Percentiles rank a stretch among this genome's conserved stretches.
These are phyloP conservation scores for Vimba vimba DNA, from an alignment of 2,113 vertebrate genomes.

Conservation along the genomic window DNA sequence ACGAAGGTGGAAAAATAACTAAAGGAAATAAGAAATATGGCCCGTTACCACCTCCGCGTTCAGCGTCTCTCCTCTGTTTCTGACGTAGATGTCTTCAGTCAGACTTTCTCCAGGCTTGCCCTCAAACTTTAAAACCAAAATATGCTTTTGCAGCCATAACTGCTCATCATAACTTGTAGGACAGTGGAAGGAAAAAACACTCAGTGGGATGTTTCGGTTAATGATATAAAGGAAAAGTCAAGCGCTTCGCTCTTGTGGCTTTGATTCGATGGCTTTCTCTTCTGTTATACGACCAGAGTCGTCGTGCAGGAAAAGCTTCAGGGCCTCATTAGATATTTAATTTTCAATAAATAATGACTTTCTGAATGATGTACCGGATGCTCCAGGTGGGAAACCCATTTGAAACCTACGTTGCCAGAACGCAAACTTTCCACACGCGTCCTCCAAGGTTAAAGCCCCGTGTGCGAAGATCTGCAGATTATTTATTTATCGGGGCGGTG, in stretches of 20 bases:
- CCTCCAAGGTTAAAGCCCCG: constrained; percentile 58
- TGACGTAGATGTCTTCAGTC: background rate
- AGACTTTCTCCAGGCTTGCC: background rate
- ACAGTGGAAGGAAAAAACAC: constrained; percentile 1
- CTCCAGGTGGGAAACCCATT: constrained; percentile 68
- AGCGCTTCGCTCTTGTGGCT: background rate
- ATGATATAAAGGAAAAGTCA: constrained; percentile 34
- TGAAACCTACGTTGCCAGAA: constrained; percentile 59
- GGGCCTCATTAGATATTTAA: constrained; percentile 68
- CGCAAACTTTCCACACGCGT: constrained; percentile 63
- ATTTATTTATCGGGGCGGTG: constrained; percentile 61
- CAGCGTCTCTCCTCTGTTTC: background rate
- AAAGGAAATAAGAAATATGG: background rate
- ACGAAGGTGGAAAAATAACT: constrained; percentile 18
- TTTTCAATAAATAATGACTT: constrained; percentile 68
- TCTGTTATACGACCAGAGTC: constrained; percentile 57
- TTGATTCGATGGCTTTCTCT: constrained; percentile 54
- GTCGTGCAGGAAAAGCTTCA: constrained; percentile 58
- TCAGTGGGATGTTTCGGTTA: constrained; percentile 46
- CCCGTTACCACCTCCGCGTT: background rate
- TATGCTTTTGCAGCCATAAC: background rate
- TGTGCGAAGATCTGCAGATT: constrained; percentile 56
- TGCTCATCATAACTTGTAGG: constrained; percentile 2
- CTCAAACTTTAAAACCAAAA: constrained; percentile 13
- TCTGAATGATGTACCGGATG: constrained; percentile 67